These are phyloP conservation scores for Palythoa heliodiscus DNA, from an alignment of 92 coral and sea anemone genomes.

Conservation along the genomic window DNA sequence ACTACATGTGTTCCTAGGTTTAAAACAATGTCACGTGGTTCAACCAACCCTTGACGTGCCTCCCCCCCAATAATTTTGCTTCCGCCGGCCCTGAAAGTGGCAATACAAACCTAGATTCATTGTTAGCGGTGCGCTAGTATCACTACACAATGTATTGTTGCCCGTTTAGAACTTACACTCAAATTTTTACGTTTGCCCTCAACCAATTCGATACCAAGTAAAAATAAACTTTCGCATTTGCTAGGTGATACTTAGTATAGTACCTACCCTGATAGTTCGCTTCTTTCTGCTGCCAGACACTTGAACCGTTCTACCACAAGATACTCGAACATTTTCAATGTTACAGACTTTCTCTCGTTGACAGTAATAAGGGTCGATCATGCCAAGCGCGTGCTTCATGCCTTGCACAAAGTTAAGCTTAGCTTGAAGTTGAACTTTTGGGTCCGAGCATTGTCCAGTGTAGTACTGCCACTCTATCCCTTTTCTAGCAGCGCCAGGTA, in stretches of 20 bases:
- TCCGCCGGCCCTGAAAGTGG: too few species aligned
- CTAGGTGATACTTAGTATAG: background rate
- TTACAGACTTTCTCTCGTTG: slow-evolving; percentile 59
- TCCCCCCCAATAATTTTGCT: too few species aligned
- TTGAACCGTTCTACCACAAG: slow-evolving; percentile 65
- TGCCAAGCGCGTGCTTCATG: slow-evolving; percentile 53
- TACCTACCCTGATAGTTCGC: slow-evolving; percentile 48
- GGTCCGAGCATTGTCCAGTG: slow-evolving; percentile 84
- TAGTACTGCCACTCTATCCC: slow-evolving; percentile 96
- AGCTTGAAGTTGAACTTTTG: slow-evolving; percentile 73
- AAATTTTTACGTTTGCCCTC: too few species aligned
- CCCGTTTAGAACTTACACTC: too few species aligned
- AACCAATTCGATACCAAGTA: background rate
- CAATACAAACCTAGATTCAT: background rate
- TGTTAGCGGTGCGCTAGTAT: background rate
- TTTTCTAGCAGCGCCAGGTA: slow-evolving; percentile 77
- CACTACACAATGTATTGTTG: too few species aligned
- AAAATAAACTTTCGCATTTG: too few species aligned
- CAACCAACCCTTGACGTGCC: too few species aligned
- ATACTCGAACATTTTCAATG: slow-evolving; percentile 69
- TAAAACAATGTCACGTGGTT: too few species aligned
- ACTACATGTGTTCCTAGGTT: too few species aligned
- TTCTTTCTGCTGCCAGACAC: slow-evolving; percentile 43
- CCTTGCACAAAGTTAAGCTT: slow-evolving; percentile 71
- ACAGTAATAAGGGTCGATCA: slow-evolving; percentile 71